Conservation (phyloP, 2,113 vertebrate genomes). For the Istiophorus platypterus region DNA sequence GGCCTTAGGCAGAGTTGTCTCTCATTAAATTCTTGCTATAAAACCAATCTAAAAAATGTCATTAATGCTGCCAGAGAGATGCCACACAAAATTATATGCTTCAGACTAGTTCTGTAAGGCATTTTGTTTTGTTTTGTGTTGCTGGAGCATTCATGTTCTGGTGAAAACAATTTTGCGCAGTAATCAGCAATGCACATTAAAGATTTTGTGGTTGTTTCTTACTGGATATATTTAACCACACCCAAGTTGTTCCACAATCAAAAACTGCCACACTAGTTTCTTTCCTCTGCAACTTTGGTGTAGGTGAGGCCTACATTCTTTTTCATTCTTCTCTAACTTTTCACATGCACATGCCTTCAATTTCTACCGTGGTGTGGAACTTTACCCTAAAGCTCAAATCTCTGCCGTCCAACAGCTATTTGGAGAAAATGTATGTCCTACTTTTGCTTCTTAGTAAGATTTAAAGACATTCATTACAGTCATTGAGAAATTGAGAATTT, state of each 20-base stretch:
- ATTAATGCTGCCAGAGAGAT: background rate
- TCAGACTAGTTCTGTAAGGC: background rate
- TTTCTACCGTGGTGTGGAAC: constrained; percentile 77
- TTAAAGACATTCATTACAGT: background rate
- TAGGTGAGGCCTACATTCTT: constrained; percentile 66
- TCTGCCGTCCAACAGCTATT: constrained; percentile 49
- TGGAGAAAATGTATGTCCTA: constrained; percentile 41
- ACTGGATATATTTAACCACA: constrained; percentile 19
- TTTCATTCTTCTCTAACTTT: constrained; percentile 68
- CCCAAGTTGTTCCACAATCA: constrained; percentile 21
- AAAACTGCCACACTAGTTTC: background rate
- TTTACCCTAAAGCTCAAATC: constrained; percentile 66
- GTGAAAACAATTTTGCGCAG: constrained; percentile 5
- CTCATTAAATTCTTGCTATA: constrained; percentile 6
- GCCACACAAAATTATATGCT: background rate
- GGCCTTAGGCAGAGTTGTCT: constrained; percentile 6
- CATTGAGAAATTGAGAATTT: background rate
- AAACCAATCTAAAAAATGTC: constrained; percentile 2
- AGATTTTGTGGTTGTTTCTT: constrained; percentile 14
- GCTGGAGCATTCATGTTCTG: background rate
- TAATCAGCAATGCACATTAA: constrained; percentile 13
- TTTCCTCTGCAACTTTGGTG: constrained; percentile 24
- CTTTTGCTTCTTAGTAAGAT: constrained; percentile 5
- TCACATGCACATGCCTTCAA: constrained; percentile 76
- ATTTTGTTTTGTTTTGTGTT: background rate